Evolutionary conservation across 2,113 vertebrate species (phyloP).

Genomic region (Pygoscelis antarcticus): DNA sequence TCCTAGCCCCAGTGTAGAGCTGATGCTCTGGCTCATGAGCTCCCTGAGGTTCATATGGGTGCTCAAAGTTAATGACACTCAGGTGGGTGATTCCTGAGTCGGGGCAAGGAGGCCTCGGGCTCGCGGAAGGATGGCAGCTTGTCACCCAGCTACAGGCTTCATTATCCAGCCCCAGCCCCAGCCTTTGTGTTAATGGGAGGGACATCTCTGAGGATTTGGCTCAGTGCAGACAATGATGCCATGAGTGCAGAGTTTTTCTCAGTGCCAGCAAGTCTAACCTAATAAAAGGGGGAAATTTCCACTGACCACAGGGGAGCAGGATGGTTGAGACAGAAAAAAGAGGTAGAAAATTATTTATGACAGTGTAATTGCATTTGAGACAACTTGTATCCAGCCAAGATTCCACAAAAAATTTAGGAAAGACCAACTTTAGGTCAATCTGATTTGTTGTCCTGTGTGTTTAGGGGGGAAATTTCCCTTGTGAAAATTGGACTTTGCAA

Average conservation of each 20-base stretch:
- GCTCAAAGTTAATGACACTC: not conserved
- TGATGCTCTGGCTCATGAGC: not conserved
- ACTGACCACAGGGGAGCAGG: conserved; percentile 59
- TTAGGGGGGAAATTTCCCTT: conserved; percentile 24
- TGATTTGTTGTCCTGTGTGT: conserved; percentile 31
- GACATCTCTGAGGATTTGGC: conserved; percentile 52
- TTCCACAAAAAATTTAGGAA: conserved; percentile 67
- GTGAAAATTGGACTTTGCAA: conserved; percentile 29
- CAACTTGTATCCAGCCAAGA: conserved; percentile 58
- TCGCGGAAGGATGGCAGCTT: not conserved
- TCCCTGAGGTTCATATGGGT: accelerated
- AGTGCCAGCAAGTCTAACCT: conserved; percentile 52
- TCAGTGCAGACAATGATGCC: conserved; percentile 45
- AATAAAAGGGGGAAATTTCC: conserved; percentile 70
- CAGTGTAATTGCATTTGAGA: conserved; percentile 66
- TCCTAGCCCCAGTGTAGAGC: accelerated
- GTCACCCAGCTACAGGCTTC: not conserved
- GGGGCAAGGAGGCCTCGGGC: not conserved
- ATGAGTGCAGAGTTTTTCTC: not conserved
- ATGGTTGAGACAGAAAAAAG: conserved; percentile 59
- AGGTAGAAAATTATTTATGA: conserved; percentile 71
- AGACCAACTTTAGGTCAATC: conserved; percentile 64
- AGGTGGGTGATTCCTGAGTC: accelerated
- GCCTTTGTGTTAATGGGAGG: conserved; percentile 25
- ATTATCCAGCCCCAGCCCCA: not conserved